Evolutionary conservation across 2,113 vertebrate genomes (phyloP), one percentile per base, ranked within the genome.

Genomic region (Bucco capensis): DNA sequence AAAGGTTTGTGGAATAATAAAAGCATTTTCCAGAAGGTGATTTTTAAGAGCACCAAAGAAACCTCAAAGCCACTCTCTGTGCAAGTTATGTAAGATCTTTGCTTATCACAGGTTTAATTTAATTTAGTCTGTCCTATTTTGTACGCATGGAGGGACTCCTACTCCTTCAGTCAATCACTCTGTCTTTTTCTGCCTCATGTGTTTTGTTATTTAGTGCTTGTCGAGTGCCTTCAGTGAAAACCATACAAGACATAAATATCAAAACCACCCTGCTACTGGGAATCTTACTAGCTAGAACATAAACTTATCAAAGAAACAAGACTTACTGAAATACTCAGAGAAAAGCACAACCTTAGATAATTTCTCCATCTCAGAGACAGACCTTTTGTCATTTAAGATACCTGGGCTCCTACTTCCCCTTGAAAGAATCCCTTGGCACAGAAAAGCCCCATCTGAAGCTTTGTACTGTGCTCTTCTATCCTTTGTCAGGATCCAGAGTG

Each of bases 111-210:
- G 77, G 82, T 87, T 94, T 95, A 92, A 90, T 93, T 93, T 90
- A 90, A 95, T 92, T 92, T 95, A 67, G 79, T 72, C 74, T 95
- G 83, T 58, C 92, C 92, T 92, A 69, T 87, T 95, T 92, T 73
- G 81, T 82, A 88, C 56, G 84, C 77, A 93, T 19, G 65, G 77
- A 88, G 58, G 50, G 75, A 89, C 81, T 95, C 81, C 90, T 83
- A 78, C 86, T 83, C 88, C 92, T 95, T 70, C 73, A 96, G 93
- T 96, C 93, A 96, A 96, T 90, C 96, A 84, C 81, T 76, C 93
- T 50, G 89, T 92, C 93, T 95, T 96, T 94, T 95, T 76, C 90
- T 89, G 90, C 89, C 91, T 82, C 10, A 1, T 76, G 38, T 14
- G 54, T 89, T 58, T 75, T 82, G 28, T 88, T 93, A 89, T 78